Conservation (phyloP, 2,888 invertebrate genomes). For the Drosophila nigritarsus region DNA sequence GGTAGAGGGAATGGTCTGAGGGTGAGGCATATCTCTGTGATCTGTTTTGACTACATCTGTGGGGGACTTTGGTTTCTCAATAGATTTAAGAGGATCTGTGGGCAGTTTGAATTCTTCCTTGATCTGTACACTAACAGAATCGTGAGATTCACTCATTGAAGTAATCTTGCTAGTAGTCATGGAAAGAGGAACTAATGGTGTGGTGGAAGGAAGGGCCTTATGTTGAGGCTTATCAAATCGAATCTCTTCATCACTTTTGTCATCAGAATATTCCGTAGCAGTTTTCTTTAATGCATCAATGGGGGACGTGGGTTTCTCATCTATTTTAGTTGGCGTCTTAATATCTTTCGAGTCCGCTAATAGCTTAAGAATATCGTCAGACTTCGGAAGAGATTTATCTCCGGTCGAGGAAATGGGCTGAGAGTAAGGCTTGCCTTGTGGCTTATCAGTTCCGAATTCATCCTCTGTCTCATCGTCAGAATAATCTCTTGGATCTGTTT, state of each 20-base stretch:
- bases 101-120: slow-evolving; percentile 13
- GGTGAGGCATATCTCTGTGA: too few relatives aligned
- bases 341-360: background rate
- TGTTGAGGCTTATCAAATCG: slow-evolving; percentile 8
- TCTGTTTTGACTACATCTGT: background rate
- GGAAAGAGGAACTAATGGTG: background rate
- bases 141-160: slow-evolving; percentile 7
- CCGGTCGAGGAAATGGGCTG: background rate
- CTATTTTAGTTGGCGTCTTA: slow-evolving; percentile 5
- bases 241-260: slow-evolving; percentile 10
- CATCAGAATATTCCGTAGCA: slow-evolving; percentile 9
- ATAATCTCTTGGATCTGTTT: slow-evolving; percentile 3
- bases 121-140: slow-evolving; percentile 4
- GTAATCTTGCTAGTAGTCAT: slow-evolving; percentile 3
- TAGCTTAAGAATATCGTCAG: slow-evolving; percentile 2
- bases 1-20: too few relatives aligned
- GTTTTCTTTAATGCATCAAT: background rate
- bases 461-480: slow-evolving; percentile 19
- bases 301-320: slow-evolving; percentile 20
- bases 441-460: background rate
- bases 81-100: background rate
- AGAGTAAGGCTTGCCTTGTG: background rate
- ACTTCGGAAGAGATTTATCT: slow-evolving; percentile 5
- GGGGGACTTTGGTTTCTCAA: slow-evolving; percentile 20
- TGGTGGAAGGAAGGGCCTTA: background rate